Evolutionary conservation across 2,888 invertebrate genomes (phyloP).

Genomic region (Pollenia labialis): DNA sequence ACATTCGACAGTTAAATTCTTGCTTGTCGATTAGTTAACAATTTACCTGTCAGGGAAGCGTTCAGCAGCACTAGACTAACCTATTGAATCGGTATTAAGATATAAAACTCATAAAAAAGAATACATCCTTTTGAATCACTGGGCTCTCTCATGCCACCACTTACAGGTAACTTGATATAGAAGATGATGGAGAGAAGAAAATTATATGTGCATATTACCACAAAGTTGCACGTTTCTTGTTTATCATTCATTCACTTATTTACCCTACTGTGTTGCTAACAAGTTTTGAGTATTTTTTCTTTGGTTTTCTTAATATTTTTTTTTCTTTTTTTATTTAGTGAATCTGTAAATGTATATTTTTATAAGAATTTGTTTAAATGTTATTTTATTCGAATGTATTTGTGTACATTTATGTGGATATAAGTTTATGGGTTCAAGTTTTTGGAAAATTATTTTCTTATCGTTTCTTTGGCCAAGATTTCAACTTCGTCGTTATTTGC

Average conservation of each 20-base stretch:
- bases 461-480: slow-evolving; percentile 61
- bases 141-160: not conserved
- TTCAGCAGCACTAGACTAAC: no score
- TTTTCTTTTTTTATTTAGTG: slow-evolving; percentile 48
- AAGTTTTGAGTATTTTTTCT: slow-evolving; percentile 29
- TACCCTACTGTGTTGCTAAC: slow-evolving; percentile 53
- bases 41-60: no score
- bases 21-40: no score
- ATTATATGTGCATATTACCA: slow-evolving; percentile 66
- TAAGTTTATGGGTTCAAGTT: slow-evolving; percentile 56
- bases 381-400: slow-evolving; percentile 8
- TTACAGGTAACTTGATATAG: slow-evolving; percentile 29
- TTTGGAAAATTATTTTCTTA: slow-evolving; percentile 67
- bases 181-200: slow-evolving; percentile 20
- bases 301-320: slow-evolving; percentile 41
- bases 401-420: slow-evolving; percentile 17
- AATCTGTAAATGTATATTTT: slow-evolving; percentile 18
- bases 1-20: no score
- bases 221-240: slow-evolving; percentile 68
- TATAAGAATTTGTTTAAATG: slow-evolving; percentile 11
- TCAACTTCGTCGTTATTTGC: slow-evolving; percentile 25
- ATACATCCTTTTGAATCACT: not conserved
- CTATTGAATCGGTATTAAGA: no score
- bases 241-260: slow-evolving; percentile 25
- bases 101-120: not conserved